These are phyloP conservation scores for Paralichthys olivaceus DNA, from an alignment of 2,113 vertebrate genomes.

Conservation along the genomic window DNA sequence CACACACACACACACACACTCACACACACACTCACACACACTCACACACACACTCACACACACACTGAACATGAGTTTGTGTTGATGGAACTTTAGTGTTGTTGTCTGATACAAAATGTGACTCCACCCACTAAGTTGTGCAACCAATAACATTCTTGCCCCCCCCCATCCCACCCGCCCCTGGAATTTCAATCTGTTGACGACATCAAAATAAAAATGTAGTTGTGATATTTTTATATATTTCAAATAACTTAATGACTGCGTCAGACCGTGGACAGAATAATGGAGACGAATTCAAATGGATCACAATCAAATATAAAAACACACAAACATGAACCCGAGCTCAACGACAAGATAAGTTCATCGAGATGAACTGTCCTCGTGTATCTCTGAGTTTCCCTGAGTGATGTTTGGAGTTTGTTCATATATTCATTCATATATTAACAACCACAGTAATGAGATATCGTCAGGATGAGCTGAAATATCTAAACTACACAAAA, in stretches of 20 bases:
- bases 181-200: not conserved
- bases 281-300: no score
- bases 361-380: no score
- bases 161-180: not conserved
- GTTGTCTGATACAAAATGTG: not conserved
- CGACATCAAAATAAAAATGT: not conserved
- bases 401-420: no score
- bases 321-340: not conserved
- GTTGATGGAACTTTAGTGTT: not conserved
- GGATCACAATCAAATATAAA: not conserved
- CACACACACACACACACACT: not conserved
- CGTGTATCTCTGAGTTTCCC: no score
- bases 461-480: no score
- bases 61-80: not conserved
- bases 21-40: not conserved
- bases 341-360: no score
- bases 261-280: no score
- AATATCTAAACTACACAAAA: no score
- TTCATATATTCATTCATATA: no score
- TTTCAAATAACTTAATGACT: not conserved
- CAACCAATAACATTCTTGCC: not conserved
- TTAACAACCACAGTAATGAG: no score
- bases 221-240: not conserved
- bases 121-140: conserved; percentile 20
- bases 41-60: not conserved